A percentile compares a stretch with the other conserved stretches of the same genome.
Evolutionary conservation across 2,888 invertebrate genomes (phyloP).

Genomic region (Troilus luridus): DNA sequence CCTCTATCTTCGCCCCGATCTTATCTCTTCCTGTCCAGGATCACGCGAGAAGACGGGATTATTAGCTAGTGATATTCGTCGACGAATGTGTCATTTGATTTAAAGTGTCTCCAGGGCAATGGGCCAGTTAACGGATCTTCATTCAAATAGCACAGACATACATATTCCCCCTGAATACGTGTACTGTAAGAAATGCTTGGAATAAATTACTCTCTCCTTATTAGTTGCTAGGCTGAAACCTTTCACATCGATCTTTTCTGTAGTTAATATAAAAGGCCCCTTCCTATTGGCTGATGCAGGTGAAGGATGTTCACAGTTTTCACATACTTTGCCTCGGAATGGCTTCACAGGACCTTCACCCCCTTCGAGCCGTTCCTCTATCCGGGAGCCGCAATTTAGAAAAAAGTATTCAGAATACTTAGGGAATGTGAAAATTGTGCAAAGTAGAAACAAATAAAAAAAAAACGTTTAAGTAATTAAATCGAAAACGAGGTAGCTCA

Average conservation of each 20-base stretch:
- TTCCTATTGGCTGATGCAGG: constrained; percentile 14
- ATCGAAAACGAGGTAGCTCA: no score
- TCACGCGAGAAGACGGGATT: background rate
- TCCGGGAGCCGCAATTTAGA: background rate
- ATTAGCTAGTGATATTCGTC: background rate
- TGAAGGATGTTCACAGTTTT: constrained; percentile 25
- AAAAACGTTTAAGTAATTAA: no score
- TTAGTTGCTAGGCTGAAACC: background rate
- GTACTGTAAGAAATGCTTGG: background rate
- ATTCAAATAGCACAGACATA: no score
- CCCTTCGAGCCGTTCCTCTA: background rate
- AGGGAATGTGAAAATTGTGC: background rate
- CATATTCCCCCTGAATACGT: no score
- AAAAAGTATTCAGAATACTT: background rate
- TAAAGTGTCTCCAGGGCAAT: background rate
- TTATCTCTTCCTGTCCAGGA: background rate
- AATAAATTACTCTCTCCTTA: background rate
- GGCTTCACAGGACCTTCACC: constrained; percentile 10
- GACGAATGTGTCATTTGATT: background rate
- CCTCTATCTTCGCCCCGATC: background rate
- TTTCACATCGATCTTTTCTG: background rate
- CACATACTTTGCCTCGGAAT: constrained; percentile 20
- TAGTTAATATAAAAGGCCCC: background rate
- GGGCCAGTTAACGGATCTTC: background rate
- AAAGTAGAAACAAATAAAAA: no score